Conservation (phyloP, 2,113 vertebrate genomes). For the Urocynchramus pylzowi region DNA sequence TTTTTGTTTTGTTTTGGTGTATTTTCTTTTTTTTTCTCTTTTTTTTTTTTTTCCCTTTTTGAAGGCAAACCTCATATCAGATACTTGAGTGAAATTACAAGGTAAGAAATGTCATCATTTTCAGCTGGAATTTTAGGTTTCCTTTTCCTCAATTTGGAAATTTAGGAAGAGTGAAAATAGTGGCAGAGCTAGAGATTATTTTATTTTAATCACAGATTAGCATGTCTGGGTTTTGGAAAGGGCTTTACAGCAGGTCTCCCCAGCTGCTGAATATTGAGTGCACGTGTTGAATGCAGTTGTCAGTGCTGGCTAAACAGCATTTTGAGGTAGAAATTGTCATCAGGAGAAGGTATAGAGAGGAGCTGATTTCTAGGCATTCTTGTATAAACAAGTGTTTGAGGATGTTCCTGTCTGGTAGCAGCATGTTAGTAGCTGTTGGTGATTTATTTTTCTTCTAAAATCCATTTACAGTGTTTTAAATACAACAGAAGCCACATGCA, state of each 20-base stretch:
- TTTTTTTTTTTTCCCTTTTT: background rate
- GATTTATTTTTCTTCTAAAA: conserved; percentile 3
- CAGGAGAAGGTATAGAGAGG: background rate
- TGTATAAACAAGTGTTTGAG: background rate
- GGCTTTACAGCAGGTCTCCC: background rate
- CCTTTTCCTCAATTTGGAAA: background rate
- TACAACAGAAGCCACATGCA: background rate
- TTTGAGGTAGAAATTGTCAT: background rate
- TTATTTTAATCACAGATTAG: background rate
- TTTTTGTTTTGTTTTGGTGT: background rate
- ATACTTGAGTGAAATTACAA: background rate
- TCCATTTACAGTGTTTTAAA: background rate
- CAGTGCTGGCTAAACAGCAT: background rate
- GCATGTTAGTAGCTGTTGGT: background rate
- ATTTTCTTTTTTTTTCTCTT: background rate
- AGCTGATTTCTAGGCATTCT: background rate
- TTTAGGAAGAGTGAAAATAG: background rate
- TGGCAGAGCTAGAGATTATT: background rate
- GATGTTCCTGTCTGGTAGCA: background rate
- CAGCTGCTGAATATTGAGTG: background rate
- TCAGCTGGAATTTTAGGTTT: background rate
- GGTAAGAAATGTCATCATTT: background rate
- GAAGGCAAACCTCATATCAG: background rate
- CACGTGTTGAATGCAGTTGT: background rate
- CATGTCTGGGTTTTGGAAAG: background rate